phyloP scores from a whole-genome alignment of 2,888 invertebrate species.

The Spicauda simplicius region DNA sequence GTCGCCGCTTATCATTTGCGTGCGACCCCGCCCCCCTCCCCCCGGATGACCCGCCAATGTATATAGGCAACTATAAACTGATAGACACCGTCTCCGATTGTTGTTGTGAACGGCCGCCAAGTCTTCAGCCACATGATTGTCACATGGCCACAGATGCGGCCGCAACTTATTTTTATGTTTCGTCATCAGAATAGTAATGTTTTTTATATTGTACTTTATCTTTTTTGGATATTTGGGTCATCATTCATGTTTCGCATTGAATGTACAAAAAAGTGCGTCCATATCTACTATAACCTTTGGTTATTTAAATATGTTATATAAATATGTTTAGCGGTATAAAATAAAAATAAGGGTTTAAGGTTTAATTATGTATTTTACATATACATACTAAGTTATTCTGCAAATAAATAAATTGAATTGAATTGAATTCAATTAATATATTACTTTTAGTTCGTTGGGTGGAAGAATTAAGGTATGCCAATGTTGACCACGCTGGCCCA shows the following conservation, averaged over 20 bases:
- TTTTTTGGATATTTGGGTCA: neutral
- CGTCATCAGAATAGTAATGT: neutral
- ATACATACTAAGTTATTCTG: no score
- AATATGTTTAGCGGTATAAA: no score
- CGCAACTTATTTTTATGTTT: neutral
- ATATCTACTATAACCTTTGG: no score
- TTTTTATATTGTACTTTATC: neutral
- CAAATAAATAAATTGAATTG: no score
- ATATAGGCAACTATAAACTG: conserved; percentile 44
- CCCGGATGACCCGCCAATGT: conserved; percentile 48
- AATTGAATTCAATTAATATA: no score
- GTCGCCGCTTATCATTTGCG: conserved; percentile 79
- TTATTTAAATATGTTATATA: no score
- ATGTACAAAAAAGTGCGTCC: neutral
- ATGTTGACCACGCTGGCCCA: no score
- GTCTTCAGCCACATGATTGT: conserved; percentile 45
- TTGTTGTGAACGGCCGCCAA: conserved; percentile 42
- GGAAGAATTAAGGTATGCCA: no score
- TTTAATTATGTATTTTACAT: no score
- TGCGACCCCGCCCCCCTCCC: conserved; percentile 61
- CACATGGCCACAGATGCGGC: conserved; percentile 43
- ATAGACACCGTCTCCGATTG: conserved; percentile 44
- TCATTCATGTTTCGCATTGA: neutral
- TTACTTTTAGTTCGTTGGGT: no score
- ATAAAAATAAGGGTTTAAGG: no score